Evolutionary conservation across 2,113 vertebrate genomes (phyloP), one percentile per base, ranked within the genome.

Genomic region (Cavia porcellus): DNA sequence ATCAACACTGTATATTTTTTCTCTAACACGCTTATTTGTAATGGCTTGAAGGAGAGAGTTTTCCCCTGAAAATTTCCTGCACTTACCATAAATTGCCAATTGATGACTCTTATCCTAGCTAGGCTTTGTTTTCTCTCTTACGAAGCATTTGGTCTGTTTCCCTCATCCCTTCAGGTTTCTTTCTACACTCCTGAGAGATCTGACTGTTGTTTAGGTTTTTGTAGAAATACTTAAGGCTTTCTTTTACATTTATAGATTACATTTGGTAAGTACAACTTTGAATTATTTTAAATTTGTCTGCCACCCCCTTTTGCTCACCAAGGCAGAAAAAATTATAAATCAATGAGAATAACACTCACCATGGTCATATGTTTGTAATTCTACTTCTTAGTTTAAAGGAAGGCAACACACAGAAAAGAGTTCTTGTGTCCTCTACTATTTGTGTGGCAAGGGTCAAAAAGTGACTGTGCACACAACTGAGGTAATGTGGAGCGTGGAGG

Each of bases 261-360:
- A 68, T 38, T 85, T 86, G 15, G 70, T 80, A 91, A 85, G 52
- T 20, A 17, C 42, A 11, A 24, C 82, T 62, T 68, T 59, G 25
- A 90, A 62, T 81, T 92, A 74, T 90, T 88, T 92, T n/a, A 62
- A 9, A 81, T 74, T n/a, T 80, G 30, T 24, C n/a, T 77, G 14
- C 38, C 74, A 61, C 10, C 22, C 42, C 32, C 5, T 32, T 80
- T 68, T 64, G 55, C 25, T 87, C 17, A 75, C 42, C 24, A 92
- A 95, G 35, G 79, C 0, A 66, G 55, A 64, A 93, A 93, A 92
- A 86, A 64, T 14, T 42, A 24, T 32, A 50, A 72, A 59, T 82
- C 17, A 59, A 47, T 52, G 25, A 57, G 88, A 86, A 92, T 38
- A 47, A 11, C 19, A 77, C 12, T 28, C 6, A 45, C 1, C 6